Base-by-base conservation (phyloP, 2,888 invertebrate genomes). In the Scrobipalpa costella region DNA sequence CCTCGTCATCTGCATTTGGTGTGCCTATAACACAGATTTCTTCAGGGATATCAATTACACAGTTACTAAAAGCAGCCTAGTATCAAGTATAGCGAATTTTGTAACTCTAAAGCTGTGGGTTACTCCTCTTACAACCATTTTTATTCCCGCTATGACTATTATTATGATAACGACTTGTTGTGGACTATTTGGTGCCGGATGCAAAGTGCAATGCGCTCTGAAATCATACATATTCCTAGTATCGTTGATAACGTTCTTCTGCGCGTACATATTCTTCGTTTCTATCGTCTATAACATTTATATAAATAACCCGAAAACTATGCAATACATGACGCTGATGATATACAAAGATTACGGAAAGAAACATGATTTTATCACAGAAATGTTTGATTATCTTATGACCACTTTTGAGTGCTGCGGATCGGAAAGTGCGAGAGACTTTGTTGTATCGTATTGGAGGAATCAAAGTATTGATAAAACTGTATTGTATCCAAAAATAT, bases 21-120 rank as follows among this genome's bases (percentile, higher is more conserved):
- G 90, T 63, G 75, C 80, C 1, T 58, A 84, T 34, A 89, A 87
- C 71, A 81, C 85, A 0, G 81, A 88, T 7, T 85, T 89, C 72
- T 90, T 91, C 69, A 78, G 73, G 9, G 87, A 87, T 58, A 85
- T 91, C 0, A 89, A 90, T 73, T 89, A 79, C 52, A 84, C 84
- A 0, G 70, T 90, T n/a, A 88, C 88, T 0, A 86, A 84, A 61
- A 89, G 86, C 66, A 67, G 80, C 0, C 55, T 78, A 11, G 86
- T 90, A 0, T 68, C 74, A 1, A 62, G 68, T 0, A 77, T 88
- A 55, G 88, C 89, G 0, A 74, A 80, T 59, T 85, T 89, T 62
- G 79, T 90, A 15, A 88, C 83, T 57, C 67, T 90, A 13, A 85
- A 79, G 17, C 66, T 91, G 1, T 85, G 88, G 84, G 57, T 83